Evolutionary conservation across 64 coral and sea anemone genomes (phyloP), one percentile per base, ranked within the genome.

Genomic region (Dendrophyllia cribrosa): DNA sequence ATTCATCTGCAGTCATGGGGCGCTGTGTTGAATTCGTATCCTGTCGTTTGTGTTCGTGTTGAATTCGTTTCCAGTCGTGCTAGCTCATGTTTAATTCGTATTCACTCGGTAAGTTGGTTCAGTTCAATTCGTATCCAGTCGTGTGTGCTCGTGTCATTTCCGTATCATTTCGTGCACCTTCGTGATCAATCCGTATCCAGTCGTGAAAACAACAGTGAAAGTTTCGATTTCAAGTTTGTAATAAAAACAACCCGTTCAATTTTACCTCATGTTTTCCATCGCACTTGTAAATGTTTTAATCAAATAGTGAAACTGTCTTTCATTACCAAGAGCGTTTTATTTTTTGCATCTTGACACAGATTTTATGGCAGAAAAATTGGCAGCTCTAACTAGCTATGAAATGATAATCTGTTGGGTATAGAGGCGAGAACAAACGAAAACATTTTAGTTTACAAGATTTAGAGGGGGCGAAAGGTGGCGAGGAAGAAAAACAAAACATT

Each of bases 401-500:
- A 13, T 50, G 6, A 15, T 44, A 72, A 24, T 24, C 8, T 69
- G 22, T 23, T 8, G 66, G 23, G 22, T 11, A 0, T 43, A 50
- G 3, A 75, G 53, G 53, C 53, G 6, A 56, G 53, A 50, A 75
- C 4, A 46, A 75, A 16, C 15, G 17, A 19, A 52, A 75, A 75
- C 44, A 75, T n/a, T 49, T 0, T 20, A 43, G 72, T 7, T 75
- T 49, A 56, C 4, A 50, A 19, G 47, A 45, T 45, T 20, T 75
- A 50, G 50, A 3, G 80, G 45, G 62, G 80, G 46, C 3, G 58
- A 66, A 50, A 22, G 67, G 62, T 50, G n/a, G 60, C 52, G 22
- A 79, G 4, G 5, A 66, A 9, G 10, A 83, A 83, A 83, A 61
- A 15, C 14, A 82, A 83, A 66, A 83, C 45, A 83, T 66, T 8